Base-by-base conservation (phyloP, 2,888 invertebrate genomes). In the Choristoneura rosaceana region DNA sequence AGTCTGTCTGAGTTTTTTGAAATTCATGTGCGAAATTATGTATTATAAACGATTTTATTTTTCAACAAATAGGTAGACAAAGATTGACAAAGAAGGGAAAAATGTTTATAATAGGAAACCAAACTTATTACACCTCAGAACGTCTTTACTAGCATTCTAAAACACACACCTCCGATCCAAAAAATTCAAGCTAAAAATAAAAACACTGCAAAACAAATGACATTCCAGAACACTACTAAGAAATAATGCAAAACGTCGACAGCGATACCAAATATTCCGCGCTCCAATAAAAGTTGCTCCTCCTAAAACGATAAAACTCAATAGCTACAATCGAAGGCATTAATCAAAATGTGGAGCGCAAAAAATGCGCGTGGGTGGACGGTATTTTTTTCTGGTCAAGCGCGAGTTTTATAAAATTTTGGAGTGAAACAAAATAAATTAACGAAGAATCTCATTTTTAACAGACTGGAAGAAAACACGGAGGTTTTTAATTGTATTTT, bases 301-400 rank as follows among this genome's bases (percentile, higher is more conserved):
- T 78, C 87, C 85, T 85, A 88, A 90, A 90, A 88, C 86, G 87
- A 89, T 88, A 87, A 90, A 87, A 89, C 81, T 81, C 78, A 80
- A 80, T 83, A 79, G 82, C 80, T 81, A 78, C 82, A 76, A 78
- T 78, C 77, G 61, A 80, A 77, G 77, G 76, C 89, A 92, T 91
- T 90, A 89, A 92, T 92, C 91, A 91, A 90, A 89, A 88, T 84
- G 85, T 84, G 85, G 82, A 84, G 86, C 86, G 87, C 88, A 91
- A 90, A 91, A 90, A 91, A 89, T 82, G 78, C 79, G 83, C 82
- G 87, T 88, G 89, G 89, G 89, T 82, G 85, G 82, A 81, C 71
- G 80, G 75, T 8, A 41, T 45, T 43, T 43, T 82, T 74, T 75
- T 79, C 78, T 60, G 75, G 73, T 69, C 65, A 78, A 76, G 75